Conservation (phyloP, 2,113 vertebrate species). For the Toxotes jaculatrix region DNA sequence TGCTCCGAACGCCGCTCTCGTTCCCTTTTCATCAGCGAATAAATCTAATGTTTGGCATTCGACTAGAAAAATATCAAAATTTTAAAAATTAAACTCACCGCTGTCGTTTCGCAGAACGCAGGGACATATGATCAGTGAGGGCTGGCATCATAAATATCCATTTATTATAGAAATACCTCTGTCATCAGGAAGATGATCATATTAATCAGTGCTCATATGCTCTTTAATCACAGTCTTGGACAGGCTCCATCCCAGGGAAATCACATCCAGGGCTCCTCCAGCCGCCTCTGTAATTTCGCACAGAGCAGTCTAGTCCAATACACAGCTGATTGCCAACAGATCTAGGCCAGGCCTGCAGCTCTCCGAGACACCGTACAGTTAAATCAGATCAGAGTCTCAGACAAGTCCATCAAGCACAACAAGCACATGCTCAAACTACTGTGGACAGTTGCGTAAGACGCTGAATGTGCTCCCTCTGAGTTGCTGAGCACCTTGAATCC, state of each 20-base stretch:
- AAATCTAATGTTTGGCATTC: constrained; percentile 59
- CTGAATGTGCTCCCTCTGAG: not conserved
- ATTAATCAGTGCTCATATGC: constrained; percentile 81
- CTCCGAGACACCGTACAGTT: constrained; percentile 35
- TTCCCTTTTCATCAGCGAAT: constrained; percentile 54
- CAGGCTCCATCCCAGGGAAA: constrained; percentile 66
- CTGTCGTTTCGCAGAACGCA: constrained; percentile 35
- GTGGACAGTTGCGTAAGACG: constrained; percentile 19
- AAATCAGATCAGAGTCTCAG: constrained; percentile 31
- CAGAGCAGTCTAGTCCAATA: constrained; percentile 36
- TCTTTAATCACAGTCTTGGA: constrained; percentile 82
- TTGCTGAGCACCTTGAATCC: constrained; percentile 31
- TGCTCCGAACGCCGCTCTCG: constrained; percentile 33
- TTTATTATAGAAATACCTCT: constrained; percentile 79
- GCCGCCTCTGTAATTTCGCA: constrained; percentile 58
- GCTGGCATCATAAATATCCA: constrained; percentile 73
- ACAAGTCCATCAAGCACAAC: constrained; percentile 11
- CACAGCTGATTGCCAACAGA: constrained; percentile 67
- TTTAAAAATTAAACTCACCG: constrained; percentile 60
- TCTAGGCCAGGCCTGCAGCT: constrained; percentile 52
- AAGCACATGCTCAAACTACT: constrained; percentile 26
- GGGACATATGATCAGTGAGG: constrained; percentile 42
- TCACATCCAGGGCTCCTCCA: constrained; percentile 61
- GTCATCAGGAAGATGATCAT: constrained; percentile 74
- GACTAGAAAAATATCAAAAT: constrained; percentile 51